Conservation (phyloP, 2,113 vertebrate species). For the Heterochromis multidens region DNA sequence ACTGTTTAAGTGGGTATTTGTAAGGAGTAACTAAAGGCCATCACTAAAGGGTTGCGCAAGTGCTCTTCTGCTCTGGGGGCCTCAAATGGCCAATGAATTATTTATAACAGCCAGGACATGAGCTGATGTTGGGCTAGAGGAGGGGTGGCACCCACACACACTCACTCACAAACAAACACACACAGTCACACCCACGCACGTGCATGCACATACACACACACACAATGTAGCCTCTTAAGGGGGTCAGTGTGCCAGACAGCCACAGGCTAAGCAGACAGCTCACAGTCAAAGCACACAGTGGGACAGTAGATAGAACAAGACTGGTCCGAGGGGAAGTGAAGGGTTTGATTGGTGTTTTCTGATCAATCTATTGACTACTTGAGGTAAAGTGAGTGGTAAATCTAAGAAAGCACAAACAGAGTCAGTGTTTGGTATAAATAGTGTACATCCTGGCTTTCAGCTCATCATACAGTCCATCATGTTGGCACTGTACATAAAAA, state of each 20-base stretch:
- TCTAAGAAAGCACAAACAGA: neutral
- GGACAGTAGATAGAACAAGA: constrained; percentile 37
- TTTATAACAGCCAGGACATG: constrained; percentile 67
- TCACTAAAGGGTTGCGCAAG: constrained; percentile 63
- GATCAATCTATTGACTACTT: constrained; percentile 41
- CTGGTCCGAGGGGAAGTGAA: constrained; percentile 29
- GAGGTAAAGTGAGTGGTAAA: neutral
- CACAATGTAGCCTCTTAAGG: constrained; percentile 42
- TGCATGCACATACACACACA: neutral
- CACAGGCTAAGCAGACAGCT: constrained; percentile 59
- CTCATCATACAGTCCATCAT: neutral
- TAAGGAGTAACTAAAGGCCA: constrained; percentile 56
- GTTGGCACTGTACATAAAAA: neutral
- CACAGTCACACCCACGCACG: neutral
- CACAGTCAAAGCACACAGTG: constrained; percentile 42
- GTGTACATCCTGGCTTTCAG: neutral
- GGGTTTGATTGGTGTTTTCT: constrained; percentile 47
- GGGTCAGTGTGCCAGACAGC: constrained; percentile 65
- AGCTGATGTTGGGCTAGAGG: constrained; percentile 59
- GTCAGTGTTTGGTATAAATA: neutral
- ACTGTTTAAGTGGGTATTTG: constrained; percentile 60
- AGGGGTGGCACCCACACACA: constrained; percentile 35
- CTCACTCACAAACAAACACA: neutral
- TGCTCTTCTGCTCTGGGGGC: constrained; percentile 63
- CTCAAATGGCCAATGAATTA: constrained; percentile 77